Base-by-base conservation (phyloP, 2,888 invertebrate species). In the Mesopsocus fuscifrons region DNA sequence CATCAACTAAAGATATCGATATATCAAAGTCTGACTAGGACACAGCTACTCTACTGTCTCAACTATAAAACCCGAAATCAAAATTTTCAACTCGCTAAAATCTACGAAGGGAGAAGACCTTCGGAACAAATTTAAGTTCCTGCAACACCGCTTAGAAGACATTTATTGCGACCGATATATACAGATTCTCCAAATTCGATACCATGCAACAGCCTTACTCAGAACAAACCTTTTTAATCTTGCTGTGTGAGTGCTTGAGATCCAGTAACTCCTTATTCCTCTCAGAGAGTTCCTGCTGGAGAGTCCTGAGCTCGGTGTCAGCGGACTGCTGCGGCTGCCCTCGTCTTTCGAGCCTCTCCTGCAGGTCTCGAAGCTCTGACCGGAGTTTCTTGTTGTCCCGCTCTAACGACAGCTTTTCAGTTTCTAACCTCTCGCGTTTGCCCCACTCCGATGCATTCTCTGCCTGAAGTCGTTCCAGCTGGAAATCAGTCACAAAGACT, bases 371-470 rank as follows among this genome's bases (percentile, higher is more conserved):
- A 41, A 84, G 58, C 58, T 83, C 80, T 15, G 59, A 61, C 20
- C 66, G 58, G 35, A 91, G 57, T 56, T 88, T 84, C 56, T 91
- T 91, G 56, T 88, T 91, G 52, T 92, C 91, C 30, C 91, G 66
- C 55, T 92, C 79, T 49, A 92, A 66, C 0, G 77, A 76, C 52
- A 85, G 67, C 57, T 89, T 89, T 54, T 92, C 91, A 0, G 88
- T 84, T 62, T 92, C 92, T 41, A 92, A 59, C 4, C 87, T 66
- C 60, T 92, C 92, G 3, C 91, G 65, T 58, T 87, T 84, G 15
- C 83, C 87, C 91, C 91, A 92, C 58, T 92, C 92, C 1, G 82
- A 75, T 0, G 88, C 89, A 61, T 92, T 92, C 63, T 92, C 92
- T 0, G 81, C 78, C 64, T 92, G 91, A 11, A 91, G 64, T 51